Evolutionary conservation across 2,113 vertebrate genomes (phyloP).

Genomic region (Gymnogyps californianus): DNA sequence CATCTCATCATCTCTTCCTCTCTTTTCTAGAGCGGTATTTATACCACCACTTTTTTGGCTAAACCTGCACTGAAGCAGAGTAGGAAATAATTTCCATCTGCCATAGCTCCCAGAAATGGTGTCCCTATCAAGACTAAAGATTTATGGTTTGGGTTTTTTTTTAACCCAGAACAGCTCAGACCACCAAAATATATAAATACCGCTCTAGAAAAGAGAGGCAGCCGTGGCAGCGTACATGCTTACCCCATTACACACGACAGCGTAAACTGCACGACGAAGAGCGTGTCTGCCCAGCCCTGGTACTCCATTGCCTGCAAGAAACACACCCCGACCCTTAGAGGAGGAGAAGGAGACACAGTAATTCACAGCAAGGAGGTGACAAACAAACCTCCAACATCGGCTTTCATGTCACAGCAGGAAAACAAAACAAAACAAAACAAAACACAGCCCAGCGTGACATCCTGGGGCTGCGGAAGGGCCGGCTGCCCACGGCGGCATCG

Average conservation of each 20-base stretch:
- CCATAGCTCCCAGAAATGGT: accelerated
- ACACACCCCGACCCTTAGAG: not conserved
- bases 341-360: not conserved
- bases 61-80: not conserved
- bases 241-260: slow-evolving; percentile 86
- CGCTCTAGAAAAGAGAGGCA: no score
- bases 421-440: not conserved
- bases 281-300: slow-evolving; percentile 76
- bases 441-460: accelerated
- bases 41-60: accelerated
- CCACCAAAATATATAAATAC: not conserved
- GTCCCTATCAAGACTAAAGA: not conserved
- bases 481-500: not conserved
- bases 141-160: not conserved
- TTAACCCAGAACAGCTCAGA: not conserved
- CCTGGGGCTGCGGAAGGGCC: not conserved
- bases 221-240: not conserved
- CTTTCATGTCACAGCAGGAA: not conserved
- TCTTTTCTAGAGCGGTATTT: accelerated
- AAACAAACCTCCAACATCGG: accelerated
- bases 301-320: slow-evolving; percentile 76
- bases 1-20: not conserved
- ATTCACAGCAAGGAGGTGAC: not conserved
- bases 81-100: not conserved
- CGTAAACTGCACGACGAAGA: slow-evolving; percentile 77